Evolutionary conservation across 92 coral and sea anemone genomes (phyloP).

Genomic region (Phenganax stokvisi): DNA sequence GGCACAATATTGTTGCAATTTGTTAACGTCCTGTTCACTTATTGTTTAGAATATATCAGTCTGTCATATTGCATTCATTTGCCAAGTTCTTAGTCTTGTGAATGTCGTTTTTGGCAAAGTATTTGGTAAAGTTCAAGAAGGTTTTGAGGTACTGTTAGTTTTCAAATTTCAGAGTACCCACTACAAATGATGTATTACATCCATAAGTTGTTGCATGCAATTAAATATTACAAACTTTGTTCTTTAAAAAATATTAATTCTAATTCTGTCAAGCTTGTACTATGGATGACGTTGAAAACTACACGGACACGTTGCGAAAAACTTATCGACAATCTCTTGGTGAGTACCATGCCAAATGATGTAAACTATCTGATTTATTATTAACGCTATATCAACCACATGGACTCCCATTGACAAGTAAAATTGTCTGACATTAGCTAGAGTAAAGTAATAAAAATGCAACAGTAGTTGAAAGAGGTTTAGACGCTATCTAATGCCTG

Average conservation of each 20-base stretch:
- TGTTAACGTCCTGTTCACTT: background rate
- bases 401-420: too few species aligned
- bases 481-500: background rate
- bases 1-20: background rate
- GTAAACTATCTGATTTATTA: background rate
- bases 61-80: background rate
- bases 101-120: background rate
- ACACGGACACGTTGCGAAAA: constrained; percentile 27
- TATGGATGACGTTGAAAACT: constrained; percentile 28
- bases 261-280: background rate
- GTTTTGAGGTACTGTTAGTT: background rate
- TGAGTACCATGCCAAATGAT: background rate
- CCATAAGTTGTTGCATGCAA: background rate
- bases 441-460: too few species aligned
- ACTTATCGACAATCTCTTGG: constrained; percentile 34
- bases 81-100: background rate
- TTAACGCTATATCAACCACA: background rate
- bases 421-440: too few species aligned
- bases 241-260: background rate
- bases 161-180: too few species aligned
- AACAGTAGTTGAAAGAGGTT: background rate
- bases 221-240: background rate
- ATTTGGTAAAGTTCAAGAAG: background rate
- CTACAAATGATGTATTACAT: background rate
- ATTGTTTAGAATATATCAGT: background rate